Percentiles rank a stretch among this genome's conserved stretches.
Conservation (phyloP, 2,797 vertebrate species). For the Callimico goeldii region DNA sequence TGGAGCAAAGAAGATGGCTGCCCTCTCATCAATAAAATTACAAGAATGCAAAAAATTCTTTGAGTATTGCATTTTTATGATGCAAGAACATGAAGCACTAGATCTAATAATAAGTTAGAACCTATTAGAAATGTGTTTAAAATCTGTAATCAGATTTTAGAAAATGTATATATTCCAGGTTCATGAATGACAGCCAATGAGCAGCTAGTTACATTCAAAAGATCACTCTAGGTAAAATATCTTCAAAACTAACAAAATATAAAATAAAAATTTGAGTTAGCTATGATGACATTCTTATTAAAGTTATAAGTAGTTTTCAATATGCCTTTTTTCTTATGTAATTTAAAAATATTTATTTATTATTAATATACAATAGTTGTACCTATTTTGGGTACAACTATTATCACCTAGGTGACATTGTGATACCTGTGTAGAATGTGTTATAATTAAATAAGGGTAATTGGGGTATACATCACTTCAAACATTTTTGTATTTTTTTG, state of each 20-base stretch:
- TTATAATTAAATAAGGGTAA: background rate
- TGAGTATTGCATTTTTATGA: background rate
- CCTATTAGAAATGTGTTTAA: background rate
- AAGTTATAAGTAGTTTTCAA: background rate
- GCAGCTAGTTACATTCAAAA: background rate
- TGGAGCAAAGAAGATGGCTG: background rate
- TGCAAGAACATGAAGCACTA: background rate
- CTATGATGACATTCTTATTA: background rate
- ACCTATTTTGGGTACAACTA: background rate
- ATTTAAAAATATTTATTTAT: background rate
- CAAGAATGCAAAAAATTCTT: background rate
- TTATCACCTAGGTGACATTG: background rate
- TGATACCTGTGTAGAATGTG: background rate
- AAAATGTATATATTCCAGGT: background rate
- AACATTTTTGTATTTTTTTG: background rate
- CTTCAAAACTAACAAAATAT: background rate
- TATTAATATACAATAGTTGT: background rate
- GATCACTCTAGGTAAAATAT: background rate
- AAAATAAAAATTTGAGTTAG: background rate
- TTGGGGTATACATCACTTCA: background rate
- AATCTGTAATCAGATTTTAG: background rate
- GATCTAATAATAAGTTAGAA: background rate
- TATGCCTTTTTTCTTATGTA: background rate
- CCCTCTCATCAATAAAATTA: background rate
- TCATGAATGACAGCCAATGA: background rate